Base-by-base conservation (phyloP, 2,113 vertebrate genomes). In the Pelecanoides urinatrix region DNA sequence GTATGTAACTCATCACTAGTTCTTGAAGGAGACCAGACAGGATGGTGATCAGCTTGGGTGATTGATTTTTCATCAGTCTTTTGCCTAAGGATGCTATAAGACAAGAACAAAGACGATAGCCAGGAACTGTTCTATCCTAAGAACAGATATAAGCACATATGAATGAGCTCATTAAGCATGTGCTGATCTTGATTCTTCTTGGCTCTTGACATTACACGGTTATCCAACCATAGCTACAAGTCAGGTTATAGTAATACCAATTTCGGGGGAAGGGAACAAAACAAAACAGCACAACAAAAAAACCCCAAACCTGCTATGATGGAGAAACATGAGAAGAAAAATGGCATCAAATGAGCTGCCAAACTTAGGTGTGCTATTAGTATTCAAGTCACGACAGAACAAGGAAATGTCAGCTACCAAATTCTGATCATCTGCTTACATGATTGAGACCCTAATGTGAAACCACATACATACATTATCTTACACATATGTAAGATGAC, bases 11-110 rank as follows among this genome's bases (percentile, higher is more conserved):
- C 88, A 82, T 76, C 66, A 26, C 34, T 45, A 27, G 40, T 1
- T 88, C 62, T 68, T 75, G 81, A 92, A 68, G 23, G 65, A 92
- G 71, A 82, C 47, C 85, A 87, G 72, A 50, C 26, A 91, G 76
- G 45, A 66, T 53, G 68, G 68, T 49, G 66, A 70, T 77, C 45
- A 49, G 50, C 71, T 67, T 74, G 15, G 22, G 42, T 70, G 80
- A 95, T 4, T 88, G 83, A 80, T 70, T 86, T 45, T 62, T 92
- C 52, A 19, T 56, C 65, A 87, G 10, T 23, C 63, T 92, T 80
- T 89, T 74, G 68, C 50, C 58, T 83, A 62, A 80, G 68, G 44
- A 84, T 52, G 47, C 44, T 76, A 10, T 40, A 34, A 78, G 55
- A 53, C 49, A 83, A 76, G 67, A 94, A 19, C 40, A 67, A 53